phyloP scores from a whole-genome alignment of 1,140 invertebrate species.

The Helicoverpa zea region DNA sequence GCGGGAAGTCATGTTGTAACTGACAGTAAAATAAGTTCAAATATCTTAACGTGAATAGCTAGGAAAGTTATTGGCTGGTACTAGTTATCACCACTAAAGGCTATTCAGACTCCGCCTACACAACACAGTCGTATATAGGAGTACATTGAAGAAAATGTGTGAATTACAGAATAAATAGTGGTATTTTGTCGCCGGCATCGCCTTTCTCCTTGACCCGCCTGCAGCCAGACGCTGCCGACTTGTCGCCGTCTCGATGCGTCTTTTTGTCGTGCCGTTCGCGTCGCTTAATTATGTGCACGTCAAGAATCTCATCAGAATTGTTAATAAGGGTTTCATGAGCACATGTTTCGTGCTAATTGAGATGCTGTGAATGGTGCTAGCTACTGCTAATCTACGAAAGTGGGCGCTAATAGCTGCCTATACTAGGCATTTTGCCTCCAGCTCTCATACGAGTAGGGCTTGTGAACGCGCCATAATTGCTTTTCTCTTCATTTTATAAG shows the following conservation, averaged over 20 bases:
- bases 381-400: slow-evolving; percentile 10
- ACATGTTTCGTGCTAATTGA: slow-evolving; percentile 38
- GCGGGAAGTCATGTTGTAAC: background rate
- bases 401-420: slow-evolving; percentile 2
- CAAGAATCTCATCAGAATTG: slow-evolving; percentile 46
- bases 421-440: slow-evolving; percentile 4
- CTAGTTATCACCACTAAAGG: slow-evolving; percentile 4
- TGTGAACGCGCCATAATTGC: background rate
- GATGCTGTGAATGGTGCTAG: slow-evolving; percentile 16
- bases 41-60: slow-evolving; percentile 1
- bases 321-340: slow-evolving; percentile 37
- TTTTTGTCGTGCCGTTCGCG: slow-evolving; percentile 52
- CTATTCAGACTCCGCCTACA: background rate
- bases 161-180: slow-evolving; percentile 51
- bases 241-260: slow-evolving; percentile 53
- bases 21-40: background rate
- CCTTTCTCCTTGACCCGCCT: slow-evolving; percentile 74
- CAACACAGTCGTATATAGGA: background rate
- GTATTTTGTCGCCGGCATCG: slow-evolving; percentile 56
- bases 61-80: background rate
- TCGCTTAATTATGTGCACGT: slow-evolving; percentile 46
- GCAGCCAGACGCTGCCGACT: slow-evolving; percentile 49
- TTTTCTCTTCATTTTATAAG: slow-evolving; percentile 2
- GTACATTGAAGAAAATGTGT: slow-evolving; percentile 47
- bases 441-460: background rate